Evolutionary conservation across 2,888 invertebrate genomes (phyloP), one percentile per base, ranked within the genome.

Genomic region (Pyrrhia umbra): DNA sequence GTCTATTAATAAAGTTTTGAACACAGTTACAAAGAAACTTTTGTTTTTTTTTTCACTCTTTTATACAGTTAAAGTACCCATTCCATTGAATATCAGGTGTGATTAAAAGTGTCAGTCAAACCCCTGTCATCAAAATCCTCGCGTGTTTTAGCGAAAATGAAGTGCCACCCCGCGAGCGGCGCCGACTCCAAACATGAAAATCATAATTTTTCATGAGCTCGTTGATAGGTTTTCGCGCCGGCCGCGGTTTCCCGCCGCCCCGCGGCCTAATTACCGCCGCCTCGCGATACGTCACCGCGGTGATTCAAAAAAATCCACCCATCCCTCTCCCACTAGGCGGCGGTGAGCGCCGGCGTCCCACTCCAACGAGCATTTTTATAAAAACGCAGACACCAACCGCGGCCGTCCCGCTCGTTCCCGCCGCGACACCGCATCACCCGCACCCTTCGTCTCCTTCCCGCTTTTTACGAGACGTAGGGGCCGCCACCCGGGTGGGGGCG

Each of bases 401-500:
- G 85, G 81, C 92, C 91, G 90, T 95, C 94, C 94, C 92, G 93
- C 92, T 94, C 94, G 90, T 92, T 92, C 94, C 91, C 90, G 85
- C 85, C 85, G 87, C 88, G 85, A 82, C 85, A 86, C 91, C 90
- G 87, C 90, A 88, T 88, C 83, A 84, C 90, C 91, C 91, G 91
- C 88, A 89, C 93, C 93, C 92, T 92, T 92, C 95, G 94, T 95
- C 95, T 95, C 95, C 93, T 94, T 95, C 93, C 91, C 95, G 90
- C 95, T 95, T 95, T 95, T 95, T 95, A 95, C 95, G 95, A 95
- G 95, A 95, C 95, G 93, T 88, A 92, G 95, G 93, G 94, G 92
- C 92, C 92, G 90, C 92, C 89, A 89, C 89, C 92, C 91, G 92
- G 88, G 93, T 91, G 94, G 93, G 90, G 93, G 94, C 92, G 94